phyloP scores from a whole-genome alignment of 2,113 vertebrate genomes.

The Nothocercus julius region DNA sequence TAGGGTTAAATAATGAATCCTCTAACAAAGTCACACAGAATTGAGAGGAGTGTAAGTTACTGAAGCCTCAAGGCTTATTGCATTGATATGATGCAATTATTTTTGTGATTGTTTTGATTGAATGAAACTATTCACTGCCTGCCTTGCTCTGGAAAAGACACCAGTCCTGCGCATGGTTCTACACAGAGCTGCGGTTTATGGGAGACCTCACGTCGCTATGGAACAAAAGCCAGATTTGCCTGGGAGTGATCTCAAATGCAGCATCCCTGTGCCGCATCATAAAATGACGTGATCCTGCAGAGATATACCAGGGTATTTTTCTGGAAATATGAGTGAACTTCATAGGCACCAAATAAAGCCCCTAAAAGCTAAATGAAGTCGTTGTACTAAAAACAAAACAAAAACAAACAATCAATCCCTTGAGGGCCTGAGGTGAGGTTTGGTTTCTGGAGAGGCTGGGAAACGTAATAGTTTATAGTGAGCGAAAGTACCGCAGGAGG shows the following conservation, averaged over 20 bases:
- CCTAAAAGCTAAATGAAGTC: constrained; percentile 6
- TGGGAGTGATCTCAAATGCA: not conserved
- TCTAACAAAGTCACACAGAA: not conserved
- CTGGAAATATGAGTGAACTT: not conserved
- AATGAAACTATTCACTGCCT: not conserved
- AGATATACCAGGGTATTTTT: not conserved
- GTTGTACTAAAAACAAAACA: not conserved
- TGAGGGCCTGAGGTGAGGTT: not conserved
- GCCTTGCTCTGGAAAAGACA: not conserved
- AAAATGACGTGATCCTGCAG: not conserved
- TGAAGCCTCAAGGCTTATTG: not conserved
- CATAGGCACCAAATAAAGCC: not conserved
- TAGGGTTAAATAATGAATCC: constrained; percentile 22
- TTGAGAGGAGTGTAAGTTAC: not conserved
- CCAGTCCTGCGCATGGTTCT: not conserved
- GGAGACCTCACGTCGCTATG: not conserved
- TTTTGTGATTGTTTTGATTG: not conserved
- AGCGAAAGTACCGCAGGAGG: not conserved
- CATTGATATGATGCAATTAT: not conserved
- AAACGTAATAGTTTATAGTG: not conserved
- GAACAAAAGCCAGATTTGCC: constrained; percentile 14
- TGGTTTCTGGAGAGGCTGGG: not conserved
- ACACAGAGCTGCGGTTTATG: not conserved
- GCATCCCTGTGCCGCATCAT: not conserved
- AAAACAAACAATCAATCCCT: not conserved